phyloP scores from a whole-genome alignment of 2,797 vertebrate species.

The Parauchenoglanis ngamensis region DNA sequence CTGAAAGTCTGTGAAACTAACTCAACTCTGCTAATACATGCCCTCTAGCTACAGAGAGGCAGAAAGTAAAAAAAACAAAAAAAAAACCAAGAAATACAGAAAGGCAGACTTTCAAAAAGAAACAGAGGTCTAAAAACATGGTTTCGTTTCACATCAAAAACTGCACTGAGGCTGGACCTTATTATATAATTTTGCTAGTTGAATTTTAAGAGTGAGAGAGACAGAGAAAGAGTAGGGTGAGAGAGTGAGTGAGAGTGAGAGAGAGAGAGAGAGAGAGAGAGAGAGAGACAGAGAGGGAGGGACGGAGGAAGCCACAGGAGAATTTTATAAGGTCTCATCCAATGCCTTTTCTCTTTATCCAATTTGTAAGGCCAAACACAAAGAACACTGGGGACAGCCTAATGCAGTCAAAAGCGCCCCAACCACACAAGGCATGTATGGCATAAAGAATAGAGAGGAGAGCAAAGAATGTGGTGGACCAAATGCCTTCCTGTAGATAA shows the following conservation, averaged over 20 bases:
- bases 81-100: background rate
- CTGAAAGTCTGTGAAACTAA: background rate
- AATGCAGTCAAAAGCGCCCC: conserved; percentile 42
- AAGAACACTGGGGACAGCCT: conserved; percentile 10
- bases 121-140: background rate
- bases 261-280: background rate
- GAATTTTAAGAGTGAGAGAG: background rate
- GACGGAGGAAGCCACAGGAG: background rate
- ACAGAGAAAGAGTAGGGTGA: background rate
- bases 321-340: conserved; percentile 25
- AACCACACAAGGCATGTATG: conserved; percentile 36
- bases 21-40: background rate
- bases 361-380: conserved; percentile 32
- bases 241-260: background rate
- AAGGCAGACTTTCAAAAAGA: background rate
- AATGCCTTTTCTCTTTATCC: conserved; percentile 34
- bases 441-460: conserved; percentile 10
- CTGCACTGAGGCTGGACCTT: background rate
- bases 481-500: conserved; percentile 37
- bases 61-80: background rate
- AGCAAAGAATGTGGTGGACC: background rate
- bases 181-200: conserved; percentile 1
- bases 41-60: background rate
- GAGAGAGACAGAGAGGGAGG: background rate
- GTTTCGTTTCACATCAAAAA: background rate